phyloP scores from a whole-genome alignment of 1,140 invertebrate genomes.

The Pseudomyrmex pallidus region DNA sequence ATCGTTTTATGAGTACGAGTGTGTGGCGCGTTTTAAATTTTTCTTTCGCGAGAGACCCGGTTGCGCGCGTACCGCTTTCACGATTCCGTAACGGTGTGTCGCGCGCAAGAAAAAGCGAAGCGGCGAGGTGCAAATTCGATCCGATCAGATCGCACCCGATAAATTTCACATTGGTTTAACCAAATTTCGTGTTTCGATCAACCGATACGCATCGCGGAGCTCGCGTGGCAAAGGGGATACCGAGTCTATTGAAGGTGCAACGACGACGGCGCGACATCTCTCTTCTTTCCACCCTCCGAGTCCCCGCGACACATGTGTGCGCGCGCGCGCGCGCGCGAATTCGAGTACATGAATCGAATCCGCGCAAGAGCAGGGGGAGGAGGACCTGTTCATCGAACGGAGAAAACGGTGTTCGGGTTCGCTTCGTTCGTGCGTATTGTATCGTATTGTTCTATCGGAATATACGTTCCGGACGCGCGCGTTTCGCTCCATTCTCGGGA shows the following conservation, averaged over 20 bases:
- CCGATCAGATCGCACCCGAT: constrained; percentile 11
- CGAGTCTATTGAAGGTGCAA: constrained; percentile 50
- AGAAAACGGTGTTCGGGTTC: constrained; percentile 58
- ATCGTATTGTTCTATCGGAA: constrained; percentile 71
- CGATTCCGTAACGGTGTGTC: neutral
- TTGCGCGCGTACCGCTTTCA: neutral
- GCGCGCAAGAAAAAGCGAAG: neutral
- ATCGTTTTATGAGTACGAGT: no score
- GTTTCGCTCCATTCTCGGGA: constrained; percentile 43
- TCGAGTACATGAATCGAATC: constrained; percentile 66
- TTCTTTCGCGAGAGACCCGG: neutral
- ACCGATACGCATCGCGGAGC: constrained; percentile 29
- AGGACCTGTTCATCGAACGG: constrained; percentile 61
- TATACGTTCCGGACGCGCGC: constrained; percentile 65
- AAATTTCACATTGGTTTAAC: constrained; percentile 59
- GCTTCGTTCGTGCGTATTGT: constrained; percentile 37
- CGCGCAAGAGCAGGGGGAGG: constrained; percentile 58
- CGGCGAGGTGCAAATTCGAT: constrained; percentile 17
- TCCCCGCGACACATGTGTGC: constrained; percentile 9
- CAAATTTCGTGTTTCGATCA: constrained; percentile 64
- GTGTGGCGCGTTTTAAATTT: neutral
- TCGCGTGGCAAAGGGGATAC: constrained; percentile 42
- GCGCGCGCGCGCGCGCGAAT: neutral
- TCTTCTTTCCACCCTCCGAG: constrained; percentile 37
- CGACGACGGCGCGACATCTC: constrained; percentile 39